These are phyloP conservation scores for Pantherophis alleghaniensis DNA, from an alignment of 2,797 vertebrate species.

Conservation along the genomic window DNA sequence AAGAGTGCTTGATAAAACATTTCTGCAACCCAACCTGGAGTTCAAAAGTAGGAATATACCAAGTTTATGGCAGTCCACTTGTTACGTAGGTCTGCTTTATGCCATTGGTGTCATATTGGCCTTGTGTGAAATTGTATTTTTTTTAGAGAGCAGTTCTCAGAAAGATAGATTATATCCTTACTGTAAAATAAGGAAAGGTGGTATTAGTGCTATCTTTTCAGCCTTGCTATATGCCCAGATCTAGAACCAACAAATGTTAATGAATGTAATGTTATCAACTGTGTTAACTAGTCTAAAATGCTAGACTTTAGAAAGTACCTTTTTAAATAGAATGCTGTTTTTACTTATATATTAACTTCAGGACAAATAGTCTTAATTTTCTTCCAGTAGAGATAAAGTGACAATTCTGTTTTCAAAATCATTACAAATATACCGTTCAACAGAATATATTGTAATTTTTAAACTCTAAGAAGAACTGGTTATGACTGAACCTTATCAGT, in stretches of 20 bases:
- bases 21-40: neutral
- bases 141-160: conserved; percentile 37
- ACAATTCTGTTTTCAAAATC: conserved; percentile 65
- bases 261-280: conserved; percentile 38
- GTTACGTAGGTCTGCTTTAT: neutral
- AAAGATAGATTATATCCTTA: conserved; percentile 3
- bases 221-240: neutral
- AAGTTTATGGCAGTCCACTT: neutral
- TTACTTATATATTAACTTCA: conserved; percentile 57
- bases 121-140: conserved; percentile 52
- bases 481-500: conserved; percentile 39
- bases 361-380: conserved; percentile 30
- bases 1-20: neutral
- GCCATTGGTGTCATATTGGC: conserved; percentile 46
- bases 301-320: conserved; percentile 52
- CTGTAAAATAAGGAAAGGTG: neutral
- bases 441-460: conserved; percentile 48
- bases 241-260: conserved; percentile 25
- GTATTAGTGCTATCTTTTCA: conserved; percentile 14
- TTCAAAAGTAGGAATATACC: neutral
- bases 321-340: conserved; percentile 45
- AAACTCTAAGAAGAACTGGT: conserved; percentile 50
- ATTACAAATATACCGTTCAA: neutral
- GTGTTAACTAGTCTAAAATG: conserved; percentile 47
- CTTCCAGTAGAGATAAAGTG: conserved; percentile 42